phyloP scores from a whole-genome alignment of 2,797 vertebrate species.

The Podarcis siculus region DNA sequence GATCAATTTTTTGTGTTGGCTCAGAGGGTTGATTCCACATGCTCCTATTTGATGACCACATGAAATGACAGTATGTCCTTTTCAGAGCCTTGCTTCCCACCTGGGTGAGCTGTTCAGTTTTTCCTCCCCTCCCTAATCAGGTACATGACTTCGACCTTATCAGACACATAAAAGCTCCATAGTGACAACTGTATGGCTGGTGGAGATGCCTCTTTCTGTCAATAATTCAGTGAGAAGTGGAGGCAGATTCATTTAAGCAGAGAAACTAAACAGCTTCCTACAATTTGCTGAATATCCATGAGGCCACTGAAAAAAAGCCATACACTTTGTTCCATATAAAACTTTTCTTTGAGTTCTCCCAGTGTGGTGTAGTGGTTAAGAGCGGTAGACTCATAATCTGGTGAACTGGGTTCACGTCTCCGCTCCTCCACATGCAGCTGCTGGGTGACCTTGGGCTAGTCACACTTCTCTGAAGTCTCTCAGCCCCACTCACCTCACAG shows the following conservation, averaged over 20 bases:
- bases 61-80: background rate
- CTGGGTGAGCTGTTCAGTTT: background rate
- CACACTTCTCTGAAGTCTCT: no score
- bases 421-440: no score
- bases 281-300: background rate
- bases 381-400: no score
- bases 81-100: background rate
- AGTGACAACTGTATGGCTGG: slow-evolving; percentile 7
- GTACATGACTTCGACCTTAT: slow-evolving; percentile 36
- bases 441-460: no score
- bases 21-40: background rate
- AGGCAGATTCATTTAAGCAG: background rate
- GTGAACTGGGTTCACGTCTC: no score
- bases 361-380: no score
- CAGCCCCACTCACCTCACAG: no score
- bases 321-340: background rate
- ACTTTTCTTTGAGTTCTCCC: background rate
- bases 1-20: background rate
- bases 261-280: background rate
- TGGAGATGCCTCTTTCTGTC: slow-evolving; percentile 6
- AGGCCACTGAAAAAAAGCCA: slow-evolving; percentile 4
- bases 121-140: slow-evolving; percentile 32
- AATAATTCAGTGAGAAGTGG: background rate
- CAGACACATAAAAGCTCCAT: slow-evolving; percentile 44
- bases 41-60: background rate